Percentiles rank a stretch among this genome's conserved stretches.
phyloP scores from a whole-genome alignment of 2,888 invertebrate species.

The Synergus umbraculus region DNA sequence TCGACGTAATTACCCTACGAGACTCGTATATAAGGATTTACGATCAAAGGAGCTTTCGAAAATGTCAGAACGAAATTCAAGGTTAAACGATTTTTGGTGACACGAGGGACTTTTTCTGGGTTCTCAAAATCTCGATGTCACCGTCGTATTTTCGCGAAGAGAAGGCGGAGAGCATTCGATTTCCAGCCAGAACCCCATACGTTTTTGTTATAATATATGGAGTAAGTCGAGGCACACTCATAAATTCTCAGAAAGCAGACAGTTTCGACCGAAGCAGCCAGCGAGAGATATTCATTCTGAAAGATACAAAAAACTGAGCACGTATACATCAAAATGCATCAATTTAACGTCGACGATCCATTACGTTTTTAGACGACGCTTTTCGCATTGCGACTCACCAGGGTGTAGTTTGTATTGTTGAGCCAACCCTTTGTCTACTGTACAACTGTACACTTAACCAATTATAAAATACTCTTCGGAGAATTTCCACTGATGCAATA shows the following conservation, averaged over 20 bases:
- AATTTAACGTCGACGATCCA: conserved; percentile 26
- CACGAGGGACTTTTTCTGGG: background rate
- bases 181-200: conserved; percentile 7
- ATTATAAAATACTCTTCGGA: background rate
- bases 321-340: conserved; percentile 37
- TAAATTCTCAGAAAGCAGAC: conserved; percentile 37
- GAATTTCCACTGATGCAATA: background rate
- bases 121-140: conserved; percentile 15
- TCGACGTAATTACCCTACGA: conserved; percentile 37
- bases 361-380: conserved; percentile 12
- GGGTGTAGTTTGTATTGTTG: background rate
- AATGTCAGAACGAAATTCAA: background rate
- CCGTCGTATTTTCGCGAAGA: conserved; percentile 4
- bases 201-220: conserved; percentile 36
- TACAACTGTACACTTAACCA: background rate
- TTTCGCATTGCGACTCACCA: background rate
- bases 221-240: conserved; percentile 27
- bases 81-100: conserved; percentile 33
- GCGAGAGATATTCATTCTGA: conserved; percentile 34
- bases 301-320: conserved; percentile 32
- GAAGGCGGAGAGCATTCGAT: conserved; percentile 21
- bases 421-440: background rate
- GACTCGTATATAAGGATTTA: conserved; percentile 23
- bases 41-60: conserved; percentile 23
- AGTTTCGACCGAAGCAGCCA: conserved; percentile 28